Evolutionary conservation across 1,140 invertebrate species (phyloP), one percentile per base, ranked within the genome.

Genomic region (Bradynema listronoti): DNA sequence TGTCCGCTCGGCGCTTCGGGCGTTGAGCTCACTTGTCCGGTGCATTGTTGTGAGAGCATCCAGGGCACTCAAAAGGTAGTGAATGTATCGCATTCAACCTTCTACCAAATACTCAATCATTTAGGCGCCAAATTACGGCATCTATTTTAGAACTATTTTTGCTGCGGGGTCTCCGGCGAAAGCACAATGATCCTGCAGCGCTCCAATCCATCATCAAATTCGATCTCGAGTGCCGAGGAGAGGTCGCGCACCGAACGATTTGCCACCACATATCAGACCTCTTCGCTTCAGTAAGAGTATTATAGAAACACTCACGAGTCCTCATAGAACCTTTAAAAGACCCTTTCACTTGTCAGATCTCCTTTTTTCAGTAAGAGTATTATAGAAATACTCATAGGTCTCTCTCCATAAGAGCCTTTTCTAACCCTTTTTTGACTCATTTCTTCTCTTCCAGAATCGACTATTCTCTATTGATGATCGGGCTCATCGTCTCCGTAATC

Each of bases 381-480:
- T n/a, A n/a, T n/a, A n/a, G n/a, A n/a, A n/a, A n/a, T n/a, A n/a
- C n/a, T n/a, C n/a, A n/a, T n/a, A n/a, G n/a, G n/a, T n/a, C n/a
- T n/a, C n/a, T n/a, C n/a, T n/a, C n/a, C n/a, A n/a, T n/a, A n/a
- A n/a, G n/a, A n/a, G n/a, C n/a, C n/a, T n/a, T n/a, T n/a, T n/a
- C n/a, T n/a, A n/a, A n/a, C n/a, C n/a, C n/a, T n/a, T n/a, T n/a
- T n/a, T n/a, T n/a, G n/a, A n/a, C n/a, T n/a, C n/a, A n/a, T n/a
- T n/a, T n/a, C n/a, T n/a, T n/a, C n/a, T n/a, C n/a, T 58, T 66
- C 47, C 34, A 66, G 65, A 64, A 41, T 67, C 9, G 65, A 67
- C 53, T 67, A 68, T 43, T 46, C 58, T 4, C 29, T 67, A 32
- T 33, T 67, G 30, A 25, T 67, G 14, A 51, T 67, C 36, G 65